These are phyloP conservation scores for Heliornis fulica DNA, from an alignment of 2,113 vertebrate genomes.

Conservation along the genomic window DNA sequence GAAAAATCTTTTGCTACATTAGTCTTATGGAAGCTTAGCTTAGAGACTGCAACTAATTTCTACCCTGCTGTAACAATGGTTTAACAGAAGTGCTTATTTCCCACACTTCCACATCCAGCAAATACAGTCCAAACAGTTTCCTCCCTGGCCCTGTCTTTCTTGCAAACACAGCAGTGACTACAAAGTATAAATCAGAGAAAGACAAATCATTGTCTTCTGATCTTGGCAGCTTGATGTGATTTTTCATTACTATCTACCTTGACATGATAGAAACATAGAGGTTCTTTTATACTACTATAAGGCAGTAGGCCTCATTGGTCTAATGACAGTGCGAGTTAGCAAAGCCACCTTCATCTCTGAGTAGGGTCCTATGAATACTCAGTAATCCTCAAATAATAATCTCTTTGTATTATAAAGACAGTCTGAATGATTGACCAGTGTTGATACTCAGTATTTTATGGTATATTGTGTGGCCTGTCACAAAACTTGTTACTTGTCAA, in stretches of 20 bases:
- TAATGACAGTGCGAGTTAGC: not conserved
- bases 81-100: not conserved
- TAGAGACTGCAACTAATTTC: not conserved
- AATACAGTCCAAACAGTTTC: not conserved
- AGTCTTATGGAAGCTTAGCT: not conserved
- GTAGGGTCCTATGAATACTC: not conserved
- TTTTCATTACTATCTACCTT: not conserved
- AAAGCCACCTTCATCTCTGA: not conserved
- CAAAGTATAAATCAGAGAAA: slow-evolving; percentile 14
- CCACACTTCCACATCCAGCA: not conserved
- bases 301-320: not conserved
- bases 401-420: slow-evolving; percentile 10
- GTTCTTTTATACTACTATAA: not conserved
- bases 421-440: slow-evolving; percentile 53
- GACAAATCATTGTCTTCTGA: slow-evolving; percentile 6
- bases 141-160: not conserved
- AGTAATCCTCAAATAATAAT: slow-evolving; percentile 24
- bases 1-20: not conserved
- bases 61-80: not conserved
- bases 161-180: not conserved
- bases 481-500: slow-evolving; percentile 64
- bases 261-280: not conserved
- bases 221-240: not conserved
- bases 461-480: slow-evolving; percentile 59
- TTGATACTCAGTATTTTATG: slow-evolving; percentile 54